Percentiles rank a stretch among this genome's conserved stretches.
phyloP scores from a whole-genome alignment of 2,888 invertebrate species.

The Latheticus oryzae region DNA sequence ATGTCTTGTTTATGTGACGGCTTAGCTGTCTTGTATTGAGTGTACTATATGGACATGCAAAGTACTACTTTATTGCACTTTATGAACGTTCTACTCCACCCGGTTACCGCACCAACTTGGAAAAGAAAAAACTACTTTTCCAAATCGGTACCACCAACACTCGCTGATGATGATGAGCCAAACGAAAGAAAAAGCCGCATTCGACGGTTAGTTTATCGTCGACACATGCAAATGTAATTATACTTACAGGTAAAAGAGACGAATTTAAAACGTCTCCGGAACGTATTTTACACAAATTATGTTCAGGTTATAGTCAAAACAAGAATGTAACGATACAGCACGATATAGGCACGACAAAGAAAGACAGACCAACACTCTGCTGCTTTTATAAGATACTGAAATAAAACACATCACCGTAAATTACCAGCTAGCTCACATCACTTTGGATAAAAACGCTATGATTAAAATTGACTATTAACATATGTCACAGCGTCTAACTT shows the following conservation, averaged over 20 bases:
- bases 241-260: conserved; percentile 45
- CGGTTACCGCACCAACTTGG: conserved; percentile 13
- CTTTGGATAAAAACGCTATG: conserved; percentile 49
- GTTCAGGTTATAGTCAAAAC: conserved; percentile 36
- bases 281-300: conserved; percentile 46
- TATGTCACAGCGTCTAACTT: conserved; percentile 47
- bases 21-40: conserved; percentile 56
- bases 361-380: conserved; percentile 25
- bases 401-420: conserved; percentile 45
- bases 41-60: conserved; percentile 58
- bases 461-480: conserved; percentile 55
- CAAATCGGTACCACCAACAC: conserved; percentile 10
- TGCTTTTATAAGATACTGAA: conserved; percentile 30
- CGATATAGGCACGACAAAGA: conserved; percentile 7
- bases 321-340: conserved; percentile 32
- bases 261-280: conserved; percentile 44
- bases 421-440: conserved; percentile 45
- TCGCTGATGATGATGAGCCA: too few species aligned
- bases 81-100: conserved; percentile 55
- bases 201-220: conserved; percentile 44
- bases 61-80: conserved; percentile 58
- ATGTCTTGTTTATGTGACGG: conserved; percentile 59
- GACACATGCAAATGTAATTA: conserved; percentile 53
- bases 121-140: too few species aligned
- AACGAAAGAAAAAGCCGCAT: conserved; percentile 15